Conservation (phyloP, 2,797 vertebrate species). For the Oryzias dopingdopingensis region DNA sequence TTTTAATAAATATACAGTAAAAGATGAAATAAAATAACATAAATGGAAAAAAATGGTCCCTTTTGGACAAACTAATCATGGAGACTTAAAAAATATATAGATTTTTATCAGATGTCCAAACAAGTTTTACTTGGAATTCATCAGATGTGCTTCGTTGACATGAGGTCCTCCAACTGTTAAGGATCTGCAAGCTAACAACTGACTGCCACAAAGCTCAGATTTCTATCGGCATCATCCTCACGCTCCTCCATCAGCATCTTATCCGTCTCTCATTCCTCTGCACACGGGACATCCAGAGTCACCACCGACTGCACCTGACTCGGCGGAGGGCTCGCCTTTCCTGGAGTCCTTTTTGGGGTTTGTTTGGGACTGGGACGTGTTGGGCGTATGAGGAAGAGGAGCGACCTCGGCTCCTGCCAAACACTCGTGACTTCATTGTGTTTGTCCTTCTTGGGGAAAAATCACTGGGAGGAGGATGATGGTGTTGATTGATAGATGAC, state of each 20-base stretch:
- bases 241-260: constrained; percentile 44
- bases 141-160: constrained; percentile 86
- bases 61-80: constrained; percentile 78
- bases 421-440: constrained; percentile 48
- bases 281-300: constrained; percentile 76
- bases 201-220: constrained; percentile 80
- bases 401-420: constrained; percentile 39
- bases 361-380: constrained; percentile 16
- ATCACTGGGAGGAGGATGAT: constrained; percentile 22
- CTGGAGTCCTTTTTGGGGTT: constrained; percentile 24
- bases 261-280: constrained; percentile 74
- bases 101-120: constrained; percentile 76
- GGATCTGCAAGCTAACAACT: constrained; percentile 81
- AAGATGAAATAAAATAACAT: constrained; percentile 49
- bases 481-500: constrained; percentile 39
- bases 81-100: constrained; percentile 78
- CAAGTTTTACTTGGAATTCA: constrained; percentile 84
- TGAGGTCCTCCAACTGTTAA: constrained; percentile 78
- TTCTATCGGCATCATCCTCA: constrained; percentile 42
- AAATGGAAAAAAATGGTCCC: constrained; percentile 61
- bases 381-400: constrained; percentile 4
- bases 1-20: constrained; percentile 73
- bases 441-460: constrained; percentile 32
- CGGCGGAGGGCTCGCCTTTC: constrained; percentile 57
- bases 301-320: constrained; percentile 50